These are phyloP conservation scores for Cephalopterus ornatus DNA, from an alignment of 2,113 vertebrate genomes.

Conservation along the genomic window DNA sequence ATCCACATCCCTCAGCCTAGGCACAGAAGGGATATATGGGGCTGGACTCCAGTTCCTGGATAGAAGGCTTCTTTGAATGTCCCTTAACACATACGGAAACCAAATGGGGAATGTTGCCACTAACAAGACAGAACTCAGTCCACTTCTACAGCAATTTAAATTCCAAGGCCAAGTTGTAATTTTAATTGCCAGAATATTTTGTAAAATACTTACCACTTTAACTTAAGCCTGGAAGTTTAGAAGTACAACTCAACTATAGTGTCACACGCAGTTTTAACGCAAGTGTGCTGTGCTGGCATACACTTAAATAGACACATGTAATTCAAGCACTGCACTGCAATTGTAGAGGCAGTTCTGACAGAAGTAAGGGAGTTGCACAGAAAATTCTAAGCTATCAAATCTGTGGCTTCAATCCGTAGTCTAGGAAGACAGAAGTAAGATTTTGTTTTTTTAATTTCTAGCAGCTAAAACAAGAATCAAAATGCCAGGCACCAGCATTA, in stretches of 20 bases:
- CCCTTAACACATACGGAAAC: neutral
- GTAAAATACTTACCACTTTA: neutral
- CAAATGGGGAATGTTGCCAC: neutral
- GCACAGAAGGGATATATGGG: fast-evolving
- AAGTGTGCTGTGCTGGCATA: neutral
- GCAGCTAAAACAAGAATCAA: neutral
- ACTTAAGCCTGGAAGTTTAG: neutral
- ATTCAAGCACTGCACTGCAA: neutral
- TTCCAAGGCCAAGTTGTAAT: neutral
- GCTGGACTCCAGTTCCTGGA: neutral
- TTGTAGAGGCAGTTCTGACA: neutral
- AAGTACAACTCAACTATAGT: neutral
- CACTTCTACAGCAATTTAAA: neutral
- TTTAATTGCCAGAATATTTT: neutral
- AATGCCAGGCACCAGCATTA: neutral
- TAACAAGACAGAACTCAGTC: neutral
- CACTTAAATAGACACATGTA: neutral
- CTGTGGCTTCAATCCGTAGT: neutral
- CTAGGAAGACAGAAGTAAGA: neutral
- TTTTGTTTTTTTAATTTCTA: neutral
- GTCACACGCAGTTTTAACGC: neutral
- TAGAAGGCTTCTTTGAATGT: neutral
- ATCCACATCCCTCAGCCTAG: neutral
- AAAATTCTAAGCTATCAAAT: neutral
- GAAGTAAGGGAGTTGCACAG: neutral